Conservation (phyloP, 1,140 invertebrate genomes). For the Zaprionus ghesquierei region DNA sequence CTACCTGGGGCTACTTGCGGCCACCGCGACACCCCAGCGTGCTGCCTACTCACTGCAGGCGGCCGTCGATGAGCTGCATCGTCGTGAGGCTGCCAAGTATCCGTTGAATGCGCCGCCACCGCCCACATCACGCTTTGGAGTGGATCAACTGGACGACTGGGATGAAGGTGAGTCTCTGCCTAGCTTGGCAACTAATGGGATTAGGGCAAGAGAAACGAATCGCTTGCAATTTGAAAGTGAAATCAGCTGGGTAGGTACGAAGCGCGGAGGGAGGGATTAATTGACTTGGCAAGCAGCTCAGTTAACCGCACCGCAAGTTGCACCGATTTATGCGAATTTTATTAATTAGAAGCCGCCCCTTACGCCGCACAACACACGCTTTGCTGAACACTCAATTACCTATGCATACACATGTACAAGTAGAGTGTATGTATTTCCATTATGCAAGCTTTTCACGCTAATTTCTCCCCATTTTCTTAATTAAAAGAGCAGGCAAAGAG, state of each 20-base stretch:
- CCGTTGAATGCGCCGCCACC: constrained; percentile 70
- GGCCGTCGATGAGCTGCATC: constrained; percentile 78
- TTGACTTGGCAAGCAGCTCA: not conserved
- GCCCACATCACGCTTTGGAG: constrained; percentile 31
- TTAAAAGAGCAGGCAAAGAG: not conserved
- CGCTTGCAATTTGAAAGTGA: constrained; percentile 1
- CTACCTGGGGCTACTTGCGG: constrained; percentile 23
- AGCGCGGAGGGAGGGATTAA: not conserved
- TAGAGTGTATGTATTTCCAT: not conserved
- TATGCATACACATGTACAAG: not conserved
- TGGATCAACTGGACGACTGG: constrained; percentile 66
- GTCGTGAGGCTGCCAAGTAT: constrained; percentile 76
- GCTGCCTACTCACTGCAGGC: constrained; percentile 75
- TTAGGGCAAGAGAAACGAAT: not conserved
- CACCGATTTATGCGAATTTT: not conserved
- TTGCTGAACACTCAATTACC: not conserved
- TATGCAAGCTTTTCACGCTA: not conserved
- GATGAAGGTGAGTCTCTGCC: constrained; percentile 68
- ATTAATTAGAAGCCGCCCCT: not conserved
- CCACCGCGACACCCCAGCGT: constrained; percentile 55
- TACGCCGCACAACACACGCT: not conserved
- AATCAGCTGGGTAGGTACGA: not conserved
- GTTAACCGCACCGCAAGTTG: not conserved
- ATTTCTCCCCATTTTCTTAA: not conserved
- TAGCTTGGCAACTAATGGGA: not conserved